Conservation (phyloP, 2,888 invertebrate species). For the Artemia sinica region DNA sequence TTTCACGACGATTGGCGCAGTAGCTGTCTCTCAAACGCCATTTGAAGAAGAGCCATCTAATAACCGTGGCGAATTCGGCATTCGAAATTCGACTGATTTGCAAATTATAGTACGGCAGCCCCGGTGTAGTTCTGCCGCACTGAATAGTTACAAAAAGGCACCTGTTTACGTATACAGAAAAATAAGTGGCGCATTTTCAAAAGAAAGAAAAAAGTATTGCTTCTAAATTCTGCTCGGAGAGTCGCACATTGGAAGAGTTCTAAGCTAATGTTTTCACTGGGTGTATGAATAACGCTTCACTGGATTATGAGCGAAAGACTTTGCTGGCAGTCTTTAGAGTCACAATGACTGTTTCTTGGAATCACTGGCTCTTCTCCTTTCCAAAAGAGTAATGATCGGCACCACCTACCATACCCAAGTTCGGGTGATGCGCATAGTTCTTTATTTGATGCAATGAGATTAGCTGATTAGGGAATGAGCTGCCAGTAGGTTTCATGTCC, state of each 20-base stretch:
- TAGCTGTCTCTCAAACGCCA: too few relatives aligned
- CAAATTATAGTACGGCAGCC: neutral
- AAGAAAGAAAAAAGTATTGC: neutral
- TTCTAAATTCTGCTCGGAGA: too few relatives aligned
- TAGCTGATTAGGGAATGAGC: constrained; percentile 71
- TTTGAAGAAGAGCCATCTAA: too few relatives aligned
- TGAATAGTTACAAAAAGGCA: neutral
- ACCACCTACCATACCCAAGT: constrained; percentile 18
- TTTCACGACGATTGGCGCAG: too few relatives aligned
- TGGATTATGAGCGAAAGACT: constrained; percentile 13
- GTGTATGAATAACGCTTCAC: neutral
- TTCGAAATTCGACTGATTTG: constrained; percentile 3
- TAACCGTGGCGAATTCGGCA: too few relatives aligned
- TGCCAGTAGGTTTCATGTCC: constrained; percentile 34
- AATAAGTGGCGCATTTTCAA: constrained; percentile 7
- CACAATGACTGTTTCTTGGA: constrained; percentile 5
- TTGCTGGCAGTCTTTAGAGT: constrained; percentile 12
- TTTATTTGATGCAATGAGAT: constrained; percentile 90
- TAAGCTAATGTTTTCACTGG: neutral
- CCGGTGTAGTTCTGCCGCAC: constrained; percentile 8
- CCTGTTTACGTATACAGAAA: constrained; percentile 14
- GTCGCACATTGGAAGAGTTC: too few relatives aligned
- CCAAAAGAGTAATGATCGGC: constrained; percentile 46
- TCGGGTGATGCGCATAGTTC: constrained; percentile 80
- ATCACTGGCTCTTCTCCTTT: constrained; percentile 29